These are phyloP conservation scores for Schizopygopsis pylzovi DNA, from an alignment of 2,797 vertebrate genomes.

Conservation along the genomic window DNA sequence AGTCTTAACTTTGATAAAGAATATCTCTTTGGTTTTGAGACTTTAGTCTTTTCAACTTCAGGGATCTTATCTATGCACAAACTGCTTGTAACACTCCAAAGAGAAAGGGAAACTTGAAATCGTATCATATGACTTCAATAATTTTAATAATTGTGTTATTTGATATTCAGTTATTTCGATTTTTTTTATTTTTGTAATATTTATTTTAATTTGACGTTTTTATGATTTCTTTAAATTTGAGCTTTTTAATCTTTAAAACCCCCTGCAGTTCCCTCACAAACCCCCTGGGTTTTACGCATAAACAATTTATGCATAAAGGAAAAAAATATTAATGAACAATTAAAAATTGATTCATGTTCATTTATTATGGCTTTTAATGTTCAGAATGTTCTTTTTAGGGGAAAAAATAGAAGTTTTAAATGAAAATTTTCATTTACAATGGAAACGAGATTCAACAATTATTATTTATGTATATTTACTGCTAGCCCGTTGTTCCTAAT, in stretches of 20 bases:
- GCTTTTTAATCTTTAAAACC: background rate
- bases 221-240: background rate
- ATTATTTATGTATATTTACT: background rate
- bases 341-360: slow-evolving; percentile 70
- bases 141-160: slow-evolving; percentile 52
- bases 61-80: too few species aligned
- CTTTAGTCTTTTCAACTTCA: too few species aligned
- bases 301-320: background rate
- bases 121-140: background rate
- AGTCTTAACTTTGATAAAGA: too few species aligned
- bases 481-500: background rate
- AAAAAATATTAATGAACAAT: slow-evolving; percentile 71
- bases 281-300: background rate
- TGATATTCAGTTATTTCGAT: background rate
- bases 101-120: too few species aligned
- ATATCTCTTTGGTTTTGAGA: too few species aligned
- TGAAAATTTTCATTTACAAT: background rate
- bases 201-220: background rate
- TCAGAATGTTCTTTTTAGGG: slow-evolving; percentile 61
- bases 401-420: slow-evolving; percentile 33
- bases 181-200: background rate
- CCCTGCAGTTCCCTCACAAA: background rate
- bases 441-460: background rate
- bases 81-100: too few species aligned
- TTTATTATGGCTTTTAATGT: slow-evolving; percentile 66